Evolutionary conservation across 2,888 invertebrate genomes (phyloP).

Genomic region (Thecocarcelia acutangulata): DNA sequence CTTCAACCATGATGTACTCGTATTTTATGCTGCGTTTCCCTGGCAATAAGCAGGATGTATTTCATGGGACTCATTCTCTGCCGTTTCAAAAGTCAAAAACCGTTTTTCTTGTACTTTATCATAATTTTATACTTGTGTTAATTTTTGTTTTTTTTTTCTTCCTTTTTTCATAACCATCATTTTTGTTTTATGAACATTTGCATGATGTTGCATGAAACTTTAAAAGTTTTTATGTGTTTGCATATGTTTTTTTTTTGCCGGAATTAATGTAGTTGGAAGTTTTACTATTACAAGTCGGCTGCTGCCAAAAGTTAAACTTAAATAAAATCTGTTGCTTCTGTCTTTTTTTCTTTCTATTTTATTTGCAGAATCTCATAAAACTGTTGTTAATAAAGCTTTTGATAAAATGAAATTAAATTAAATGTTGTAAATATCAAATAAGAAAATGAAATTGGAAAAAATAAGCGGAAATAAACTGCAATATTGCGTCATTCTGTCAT

Average conservation of each 20-base stretch:
- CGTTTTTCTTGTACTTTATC: too few relatives aligned
- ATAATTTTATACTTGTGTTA: not conserved
- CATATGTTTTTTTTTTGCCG: not conserved
- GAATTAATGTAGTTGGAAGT: constrained; percentile 27
- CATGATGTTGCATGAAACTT: constrained; percentile 6
- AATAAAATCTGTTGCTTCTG: constrained; percentile 46
- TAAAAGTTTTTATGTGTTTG: not conserved
- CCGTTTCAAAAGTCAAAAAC: too few relatives aligned
- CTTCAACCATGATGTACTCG: not conserved
- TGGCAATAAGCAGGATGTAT: not conserved
- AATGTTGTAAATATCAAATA: constrained; percentile 25
- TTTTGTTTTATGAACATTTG: constrained; percentile 1
- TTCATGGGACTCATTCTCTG: not conserved
- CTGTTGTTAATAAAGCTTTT: not conserved
- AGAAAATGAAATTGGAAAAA: constrained; percentile 4
- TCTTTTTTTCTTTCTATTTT: not conserved
- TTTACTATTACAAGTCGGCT: constrained; percentile 8
- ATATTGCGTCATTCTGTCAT: too few relatives aligned
- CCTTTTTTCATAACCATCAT: not conserved
- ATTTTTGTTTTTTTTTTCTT: constrained; percentile 14
- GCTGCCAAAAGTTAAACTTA: constrained; percentile 39
- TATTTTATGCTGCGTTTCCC: not conserved
- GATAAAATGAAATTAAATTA: constrained; percentile 47
- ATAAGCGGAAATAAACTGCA: too few relatives aligned
- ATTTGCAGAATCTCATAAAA: not conserved